Percentiles rank a stretch among this genome's conserved stretches.
These are phyloP conservation scores for Xestia ashworthii DNA, from an alignment of 2,888 invertebrate genomes.

Conservation along the genomic window DNA sequence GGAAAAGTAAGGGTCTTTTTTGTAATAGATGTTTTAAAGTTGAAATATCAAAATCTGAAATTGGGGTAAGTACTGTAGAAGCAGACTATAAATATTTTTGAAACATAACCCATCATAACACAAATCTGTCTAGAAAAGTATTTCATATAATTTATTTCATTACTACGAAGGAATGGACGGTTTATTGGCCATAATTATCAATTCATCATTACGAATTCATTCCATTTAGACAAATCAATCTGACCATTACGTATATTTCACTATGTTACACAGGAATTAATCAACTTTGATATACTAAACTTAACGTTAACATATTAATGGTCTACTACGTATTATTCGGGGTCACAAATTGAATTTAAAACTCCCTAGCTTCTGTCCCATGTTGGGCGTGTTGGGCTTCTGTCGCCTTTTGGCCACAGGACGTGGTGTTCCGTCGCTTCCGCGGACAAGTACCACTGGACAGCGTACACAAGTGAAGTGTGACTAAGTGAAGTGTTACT, in stretches of 20 bases:
- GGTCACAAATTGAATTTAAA: slow-evolving; percentile 29
- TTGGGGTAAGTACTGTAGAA: not conserved
- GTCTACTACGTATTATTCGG: not conserved
- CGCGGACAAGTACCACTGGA: too few relatives aligned
- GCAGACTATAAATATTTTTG: not conserved
- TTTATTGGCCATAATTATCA: too few relatives aligned
- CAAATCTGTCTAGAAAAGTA: not conserved
- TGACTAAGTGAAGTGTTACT: too few relatives aligned
- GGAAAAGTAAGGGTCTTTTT: not conserved
- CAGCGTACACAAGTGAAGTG: too few relatives aligned
- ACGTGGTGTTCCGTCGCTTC: too few relatives aligned
- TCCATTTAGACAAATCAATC: not conserved
- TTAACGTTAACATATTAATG: not conserved
- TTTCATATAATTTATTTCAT: not conserved
- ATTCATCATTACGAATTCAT: not conserved
- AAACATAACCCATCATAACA: not conserved
- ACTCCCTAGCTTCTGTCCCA: slow-evolving; percentile 18
- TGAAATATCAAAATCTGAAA: not conserved
- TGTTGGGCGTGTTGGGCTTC: slow-evolving; percentile 44
- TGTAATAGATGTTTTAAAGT: not conserved
- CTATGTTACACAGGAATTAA: not conserved
- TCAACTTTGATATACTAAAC: not conserved
- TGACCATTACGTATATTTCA: not conserved
- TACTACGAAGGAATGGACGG: too few relatives aligned
- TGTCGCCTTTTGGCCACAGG: too few relatives aligned